Base-by-base conservation (phyloP, 1,140 invertebrate genomes). In the Drosophila biarmipes region DNA sequence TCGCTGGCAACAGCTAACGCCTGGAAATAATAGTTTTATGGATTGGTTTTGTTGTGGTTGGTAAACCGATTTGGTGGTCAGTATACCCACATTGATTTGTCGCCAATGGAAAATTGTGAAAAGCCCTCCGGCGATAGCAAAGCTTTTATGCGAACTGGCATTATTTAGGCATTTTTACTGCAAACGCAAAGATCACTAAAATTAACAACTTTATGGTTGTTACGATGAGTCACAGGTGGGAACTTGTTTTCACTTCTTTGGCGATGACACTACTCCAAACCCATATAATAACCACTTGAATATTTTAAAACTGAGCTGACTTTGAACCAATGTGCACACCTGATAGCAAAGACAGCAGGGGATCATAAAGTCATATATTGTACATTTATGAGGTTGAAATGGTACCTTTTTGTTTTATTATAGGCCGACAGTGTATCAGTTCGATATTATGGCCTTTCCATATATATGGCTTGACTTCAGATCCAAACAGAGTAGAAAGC, bases 21-120 rank as follows among this genome's bases (percentile, higher is more conserved):
- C 24, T 21, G 61, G n/a, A 68, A 73, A 61, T 73, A 80, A 75
- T 56, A 79, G 38, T 54, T 63, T 66, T 67, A 72, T 71, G 14
- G 43, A 34, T 59, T 80, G 81, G 78, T 56, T 69, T 85, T 87
- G 55, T 68, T 51, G 51, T 12, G 8, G 6, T 35, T 14, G 11
- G 11, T 15, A 3, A 34, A 68, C 66, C 48, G 40, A 69, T 69
- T 55, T 3, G 1, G 24, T 24, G 42, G 48, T 34, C 34, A 56
- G 19, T 56, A 19, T 11, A 21, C 2, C 40, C 10, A 68, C 63
- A 55, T 64, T 66, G 63, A 69, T 69, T 69, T 69, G 34, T 34
- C n/a, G 54, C 19, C 42, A 10, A 27, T 56, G 42, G 27, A 46
- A 55, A 53, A 48, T 45, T 73, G 52, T 37, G 64, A 31, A 37